phyloP scores from a whole-genome alignment of 1,140 invertebrate genomes.

The Polypedilum pembai region DNA sequence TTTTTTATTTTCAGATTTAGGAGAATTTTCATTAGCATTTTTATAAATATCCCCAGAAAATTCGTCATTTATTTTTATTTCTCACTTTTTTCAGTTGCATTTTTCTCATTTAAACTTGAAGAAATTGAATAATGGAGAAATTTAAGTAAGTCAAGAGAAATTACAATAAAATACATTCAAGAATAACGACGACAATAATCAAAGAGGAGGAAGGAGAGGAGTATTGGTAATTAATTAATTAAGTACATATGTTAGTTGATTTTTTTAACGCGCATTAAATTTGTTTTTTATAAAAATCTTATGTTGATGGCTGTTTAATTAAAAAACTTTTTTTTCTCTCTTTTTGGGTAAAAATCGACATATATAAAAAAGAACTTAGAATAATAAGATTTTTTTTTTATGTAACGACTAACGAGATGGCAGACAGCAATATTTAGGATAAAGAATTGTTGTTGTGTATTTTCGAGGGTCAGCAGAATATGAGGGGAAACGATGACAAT shows the following conservation, averaged over 20 bases:
- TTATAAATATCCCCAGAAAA: too few relatives aligned
- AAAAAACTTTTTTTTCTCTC: background rate
- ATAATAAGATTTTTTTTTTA: too few relatives aligned
- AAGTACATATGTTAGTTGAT: background rate
- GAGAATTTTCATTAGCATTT: too few relatives aligned
- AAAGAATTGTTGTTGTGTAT: background rate
- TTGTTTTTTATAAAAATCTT: background rate
- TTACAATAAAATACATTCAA: background rate
- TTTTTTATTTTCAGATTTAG: too few relatives aligned
- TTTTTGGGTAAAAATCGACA: background rate
- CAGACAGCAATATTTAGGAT: background rate
- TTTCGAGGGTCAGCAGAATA: too few relatives aligned
- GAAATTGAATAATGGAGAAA: background rate
- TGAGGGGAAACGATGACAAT: too few relatives aligned
- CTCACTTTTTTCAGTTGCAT: too few relatives aligned
- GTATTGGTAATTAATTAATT: background rate
- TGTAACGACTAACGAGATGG: too few relatives aligned
- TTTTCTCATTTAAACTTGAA: too few relatives aligned
- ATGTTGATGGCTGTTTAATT: background rate
- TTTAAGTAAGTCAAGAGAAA: conserved; percentile 2
- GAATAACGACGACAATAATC: background rate
- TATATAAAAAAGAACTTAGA: background rate
- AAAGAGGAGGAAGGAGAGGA: background rate
- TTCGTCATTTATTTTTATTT: too few relatives aligned
- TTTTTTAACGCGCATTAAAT: background rate